These are phyloP conservation scores for Cirrhinus mrigala DNA, from an alignment of 2,797 vertebrate genomes.

Conservation along the genomic window DNA sequence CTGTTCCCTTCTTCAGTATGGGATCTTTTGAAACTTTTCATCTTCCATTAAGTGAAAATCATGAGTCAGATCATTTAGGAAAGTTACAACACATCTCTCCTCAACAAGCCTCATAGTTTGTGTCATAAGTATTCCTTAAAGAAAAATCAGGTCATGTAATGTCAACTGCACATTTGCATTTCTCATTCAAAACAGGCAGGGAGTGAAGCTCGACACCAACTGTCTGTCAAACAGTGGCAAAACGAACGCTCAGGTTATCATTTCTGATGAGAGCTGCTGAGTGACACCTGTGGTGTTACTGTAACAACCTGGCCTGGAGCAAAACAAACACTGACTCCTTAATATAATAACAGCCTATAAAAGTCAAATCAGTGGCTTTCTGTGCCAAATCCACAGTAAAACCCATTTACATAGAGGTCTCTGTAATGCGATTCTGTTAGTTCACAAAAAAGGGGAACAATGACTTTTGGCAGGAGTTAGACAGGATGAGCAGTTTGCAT, in stretches of 20 bases:
- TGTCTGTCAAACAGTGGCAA: neutral
- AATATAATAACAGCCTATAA: slow-evolving; percentile 1
- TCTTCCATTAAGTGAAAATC: neutral
- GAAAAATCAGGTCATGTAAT: neutral
- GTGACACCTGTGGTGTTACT: neutral
- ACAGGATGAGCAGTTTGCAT: slow-evolving; percentile 39
- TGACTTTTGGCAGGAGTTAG: slow-evolving; percentile 30
- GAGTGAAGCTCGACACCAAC: neutral
- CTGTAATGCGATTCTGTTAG: slow-evolving; percentile 42
- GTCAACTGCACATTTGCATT: slow-evolving; percentile 10
- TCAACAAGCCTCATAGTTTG: neutral
- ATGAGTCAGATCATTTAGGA: neutral
- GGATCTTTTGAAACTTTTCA: neutral
- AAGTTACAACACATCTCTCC: neutral
- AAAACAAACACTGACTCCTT: neutral
- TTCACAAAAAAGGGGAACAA: slow-evolving; percentile 52
- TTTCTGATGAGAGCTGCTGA: slow-evolving; percentile 8
- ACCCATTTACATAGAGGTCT: slow-evolving; percentile 54
- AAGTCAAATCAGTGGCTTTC: slow-evolving; percentile 18
- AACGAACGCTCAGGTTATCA: neutral
- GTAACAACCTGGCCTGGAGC: slow-evolving; percentile 4
- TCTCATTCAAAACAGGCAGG: neutral
- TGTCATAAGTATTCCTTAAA: neutral
- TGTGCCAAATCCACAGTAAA: slow-evolving; percentile 30
- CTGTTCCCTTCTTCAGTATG: neutral